Percentiles rank a stretch among this genome's conserved stretches.
Conservation (phyloP, 2,113 vertebrate species). For the Serinus canaria region DNA sequence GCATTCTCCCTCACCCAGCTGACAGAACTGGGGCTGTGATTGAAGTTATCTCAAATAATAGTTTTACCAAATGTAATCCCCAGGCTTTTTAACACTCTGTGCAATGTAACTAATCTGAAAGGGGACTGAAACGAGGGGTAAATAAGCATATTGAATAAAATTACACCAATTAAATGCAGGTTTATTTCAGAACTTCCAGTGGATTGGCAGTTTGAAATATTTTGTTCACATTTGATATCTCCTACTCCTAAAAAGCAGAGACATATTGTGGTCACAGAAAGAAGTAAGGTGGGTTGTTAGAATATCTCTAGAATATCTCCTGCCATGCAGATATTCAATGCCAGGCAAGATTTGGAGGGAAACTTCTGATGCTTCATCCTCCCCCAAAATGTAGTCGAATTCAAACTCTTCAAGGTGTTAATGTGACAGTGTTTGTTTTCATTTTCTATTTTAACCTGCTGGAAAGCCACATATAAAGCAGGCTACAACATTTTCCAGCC, state of each 20-base stretch:
- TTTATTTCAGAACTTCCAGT: neutral
- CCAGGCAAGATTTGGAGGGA: neutral
- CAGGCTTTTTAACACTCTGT: neutral
- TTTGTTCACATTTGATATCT: neutral
- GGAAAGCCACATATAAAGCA: neutral
- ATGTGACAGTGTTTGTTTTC: neutral
- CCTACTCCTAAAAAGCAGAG: neutral
- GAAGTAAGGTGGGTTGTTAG: neutral
- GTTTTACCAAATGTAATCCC: neutral
- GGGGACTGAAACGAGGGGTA: neutral
- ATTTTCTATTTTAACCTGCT: neutral
- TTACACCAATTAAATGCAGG: accelerated
- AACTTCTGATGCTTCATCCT: neutral
- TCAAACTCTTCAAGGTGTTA: neutral
- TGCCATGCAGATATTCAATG: neutral
- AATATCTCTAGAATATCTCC: neutral
- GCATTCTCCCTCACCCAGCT: neutral
- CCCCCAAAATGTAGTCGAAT: neutral
- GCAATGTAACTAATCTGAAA: neutral
- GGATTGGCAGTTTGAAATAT: neutral
- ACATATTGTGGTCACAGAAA: neutral
- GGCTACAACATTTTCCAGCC: neutral
- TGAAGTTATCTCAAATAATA: neutral
- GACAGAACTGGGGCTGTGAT: neutral
- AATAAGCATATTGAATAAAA: neutral